phyloP scores from a whole-genome alignment of 2,113 vertebrate genomes.

The Carollia perspicillata region DNA sequence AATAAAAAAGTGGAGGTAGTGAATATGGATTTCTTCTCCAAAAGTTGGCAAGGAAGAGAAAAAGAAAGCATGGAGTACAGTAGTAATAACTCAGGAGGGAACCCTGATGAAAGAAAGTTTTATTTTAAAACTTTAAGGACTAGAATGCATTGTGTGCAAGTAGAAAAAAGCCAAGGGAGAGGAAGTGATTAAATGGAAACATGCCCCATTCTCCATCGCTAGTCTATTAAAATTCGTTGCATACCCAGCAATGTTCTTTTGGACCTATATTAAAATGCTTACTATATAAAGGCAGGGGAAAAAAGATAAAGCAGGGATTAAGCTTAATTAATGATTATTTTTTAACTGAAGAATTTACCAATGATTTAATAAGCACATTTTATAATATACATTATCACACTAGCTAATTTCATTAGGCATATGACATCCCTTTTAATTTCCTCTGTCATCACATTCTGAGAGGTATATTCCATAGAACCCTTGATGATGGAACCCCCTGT shows the following conservation, averaged over 20 bases:
- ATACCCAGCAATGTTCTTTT: neutral
- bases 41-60: neutral
- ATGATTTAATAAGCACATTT: neutral
- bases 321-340: neutral
- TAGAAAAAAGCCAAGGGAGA: neutral
- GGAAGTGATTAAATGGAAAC: neutral
- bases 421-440: neutral
- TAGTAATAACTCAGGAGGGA: neutral
- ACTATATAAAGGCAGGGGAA: neutral
- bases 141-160: neutral
- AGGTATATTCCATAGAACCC: neutral
- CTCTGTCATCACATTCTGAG: neutral
- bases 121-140: neutral
- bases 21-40: neutral
- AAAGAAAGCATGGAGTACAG: neutral
- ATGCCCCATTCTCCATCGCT: neutral
- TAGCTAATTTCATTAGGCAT: neutral
- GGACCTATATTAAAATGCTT: neutral
- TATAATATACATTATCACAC: neutral
- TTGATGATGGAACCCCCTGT: neutral
- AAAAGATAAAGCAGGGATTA: neutral
- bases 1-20: neutral
- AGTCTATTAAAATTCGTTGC: neutral
- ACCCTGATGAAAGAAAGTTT: neutral
- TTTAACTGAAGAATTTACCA: slow-evolving; percentile 11